Conservation (phyloP, 2,888 invertebrate genomes). For the Drosophila nigritarsus region DNA sequence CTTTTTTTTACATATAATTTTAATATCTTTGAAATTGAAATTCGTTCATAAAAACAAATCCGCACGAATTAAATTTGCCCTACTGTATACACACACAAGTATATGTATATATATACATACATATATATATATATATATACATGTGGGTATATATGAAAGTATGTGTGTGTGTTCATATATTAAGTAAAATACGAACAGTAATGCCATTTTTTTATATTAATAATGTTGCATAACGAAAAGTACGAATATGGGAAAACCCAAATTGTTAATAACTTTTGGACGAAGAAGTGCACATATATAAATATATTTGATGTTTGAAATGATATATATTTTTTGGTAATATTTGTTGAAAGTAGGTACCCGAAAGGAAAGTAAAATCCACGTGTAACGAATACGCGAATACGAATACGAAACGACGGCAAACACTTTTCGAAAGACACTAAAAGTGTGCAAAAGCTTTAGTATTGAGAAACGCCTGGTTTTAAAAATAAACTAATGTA, state of each 20-base stretch:
- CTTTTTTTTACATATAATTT: slow-evolving; percentile 16
- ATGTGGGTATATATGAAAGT: neutral
- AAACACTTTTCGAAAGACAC: slow-evolving; percentile 80
- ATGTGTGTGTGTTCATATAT: slow-evolving; percentile 16
- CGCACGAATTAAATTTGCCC: slow-evolving; percentile 19
- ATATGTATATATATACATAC: neutral
- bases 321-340: slow-evolving; percentile 1
- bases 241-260: slow-evolving; percentile 16
- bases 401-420: slow-evolving; percentile 81
- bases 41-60: slow-evolving; percentile 32
- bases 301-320: neutral
- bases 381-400: slow-evolving; percentile 74
- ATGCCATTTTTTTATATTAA: slow-evolving; percentile 41
- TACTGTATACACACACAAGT: slow-evolving; percentile 9
- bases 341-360: slow-evolving; percentile 45
- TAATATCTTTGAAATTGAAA: slow-evolving; percentile 30
- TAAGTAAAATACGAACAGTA: slow-evolving; percentile 25
- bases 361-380: slow-evolving; percentile 59
- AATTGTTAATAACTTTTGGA: slow-evolving; percentile 12
- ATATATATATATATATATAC: neutral
- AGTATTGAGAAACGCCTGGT: slow-evolving; percentile 71
- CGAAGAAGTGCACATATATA: neutral
- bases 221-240: slow-evolving; percentile 64
- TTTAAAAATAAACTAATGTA: slow-evolving; percentile 76
- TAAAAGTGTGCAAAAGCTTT: slow-evolving; percentile 79